Conservation (phyloP, 1,140 invertebrate species). For the Listronotus oregonensis region DNA sequence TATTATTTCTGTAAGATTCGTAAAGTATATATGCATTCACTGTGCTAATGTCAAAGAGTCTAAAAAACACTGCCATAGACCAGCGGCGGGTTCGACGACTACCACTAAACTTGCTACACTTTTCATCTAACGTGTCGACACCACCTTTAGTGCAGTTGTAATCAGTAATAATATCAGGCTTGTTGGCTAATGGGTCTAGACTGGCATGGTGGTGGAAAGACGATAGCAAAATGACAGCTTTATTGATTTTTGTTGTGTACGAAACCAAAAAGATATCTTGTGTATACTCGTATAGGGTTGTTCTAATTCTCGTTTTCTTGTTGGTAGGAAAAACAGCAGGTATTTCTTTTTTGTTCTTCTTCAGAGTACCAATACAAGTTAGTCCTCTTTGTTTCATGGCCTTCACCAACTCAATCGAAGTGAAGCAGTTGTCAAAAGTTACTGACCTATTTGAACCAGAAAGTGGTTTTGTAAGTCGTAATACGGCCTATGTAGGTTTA, state of each 20-base stretch:
- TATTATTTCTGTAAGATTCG: too few relatives aligned
- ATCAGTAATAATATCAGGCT: slow-evolving; percentile 34
- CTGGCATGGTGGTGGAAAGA: too few relatives aligned
- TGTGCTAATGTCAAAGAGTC: too few relatives aligned
- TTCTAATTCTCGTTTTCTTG: neutral
- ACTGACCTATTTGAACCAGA: slow-evolving; percentile 46
- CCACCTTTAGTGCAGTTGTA: slow-evolving; percentile 55
- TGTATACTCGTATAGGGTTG: too few relatives aligned
- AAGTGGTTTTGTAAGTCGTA: slow-evolving; percentile 33
- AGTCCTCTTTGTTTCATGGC: slow-evolving; percentile 37
- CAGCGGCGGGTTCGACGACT: too few relatives aligned
- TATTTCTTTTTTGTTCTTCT: slow-evolving; percentile 45
- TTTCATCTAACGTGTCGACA: slow-evolving; percentile 54
- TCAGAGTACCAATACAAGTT: slow-evolving; percentile 45
- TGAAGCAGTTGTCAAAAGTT: slow-evolving; percentile 50
- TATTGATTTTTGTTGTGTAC: too few relatives aligned
- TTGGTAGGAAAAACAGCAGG: slow-evolving; percentile 6
- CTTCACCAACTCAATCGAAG: slow-evolving; percentile 43
- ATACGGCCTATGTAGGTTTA: slow-evolving; percentile 10
- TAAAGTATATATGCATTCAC: too few relatives aligned
- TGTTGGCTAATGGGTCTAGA: slow-evolving; percentile 36
- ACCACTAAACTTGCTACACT: slow-evolving; percentile 46
- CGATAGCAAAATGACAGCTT: too few relatives aligned
- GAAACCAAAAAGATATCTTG: too few relatives aligned
- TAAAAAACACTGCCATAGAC: too few relatives aligned